phyloP scores from a whole-genome alignment of 2,888 invertebrate genomes.

The Drosophila borealis region DNA sequence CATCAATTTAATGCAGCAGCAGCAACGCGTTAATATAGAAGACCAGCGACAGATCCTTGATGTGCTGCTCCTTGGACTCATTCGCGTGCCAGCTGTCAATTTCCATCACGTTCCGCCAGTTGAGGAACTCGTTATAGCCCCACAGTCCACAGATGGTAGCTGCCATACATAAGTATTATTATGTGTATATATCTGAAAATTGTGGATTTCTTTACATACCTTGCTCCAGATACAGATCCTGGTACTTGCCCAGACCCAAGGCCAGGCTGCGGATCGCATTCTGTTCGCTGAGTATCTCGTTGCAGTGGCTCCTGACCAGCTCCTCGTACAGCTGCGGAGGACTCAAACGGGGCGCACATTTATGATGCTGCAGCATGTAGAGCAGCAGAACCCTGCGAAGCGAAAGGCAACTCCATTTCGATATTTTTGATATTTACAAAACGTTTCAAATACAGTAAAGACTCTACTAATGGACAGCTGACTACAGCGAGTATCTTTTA shows the following conservation, averaged over 20 bases:
- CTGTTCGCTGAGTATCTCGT: slow-evolving; percentile 77
- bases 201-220: slow-evolving; percentile 47
- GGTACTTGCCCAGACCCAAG: slow-evolving; percentile 76
- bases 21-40: slow-evolving; percentile 78
- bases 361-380: slow-evolving; percentile 80
- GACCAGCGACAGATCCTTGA: slow-evolving; percentile 76
- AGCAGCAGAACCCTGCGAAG: slow-evolving; percentile 73
- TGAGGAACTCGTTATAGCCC: slow-evolving; percentile 80
- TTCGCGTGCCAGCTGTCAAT: slow-evolving; percentile 65
- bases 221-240: slow-evolving; percentile 83
- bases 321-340: slow-evolving; percentile 65
- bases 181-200: too few relatives aligned
- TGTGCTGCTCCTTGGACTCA: slow-evolving; percentile 55
- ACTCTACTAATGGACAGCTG: too few relatives aligned
- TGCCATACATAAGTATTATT: slow-evolving; percentile 34
- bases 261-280: slow-evolving; percentile 77
- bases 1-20: slow-evolving; percentile 65
- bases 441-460: too few relatives aligned
- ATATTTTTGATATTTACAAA: not conserved
- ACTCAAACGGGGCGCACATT: slow-evolving; percentile 68
- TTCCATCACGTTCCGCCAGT: slow-evolving; percentile 78
- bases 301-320: slow-evolving; percentile 69
- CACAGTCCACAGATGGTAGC: slow-evolving; percentile 79
- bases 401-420: not conserved
- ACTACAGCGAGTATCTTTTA: too few relatives aligned